phyloP scores from a whole-genome alignment of 1,140 invertebrate genomes.

The Drosophila takahashii region DNA sequence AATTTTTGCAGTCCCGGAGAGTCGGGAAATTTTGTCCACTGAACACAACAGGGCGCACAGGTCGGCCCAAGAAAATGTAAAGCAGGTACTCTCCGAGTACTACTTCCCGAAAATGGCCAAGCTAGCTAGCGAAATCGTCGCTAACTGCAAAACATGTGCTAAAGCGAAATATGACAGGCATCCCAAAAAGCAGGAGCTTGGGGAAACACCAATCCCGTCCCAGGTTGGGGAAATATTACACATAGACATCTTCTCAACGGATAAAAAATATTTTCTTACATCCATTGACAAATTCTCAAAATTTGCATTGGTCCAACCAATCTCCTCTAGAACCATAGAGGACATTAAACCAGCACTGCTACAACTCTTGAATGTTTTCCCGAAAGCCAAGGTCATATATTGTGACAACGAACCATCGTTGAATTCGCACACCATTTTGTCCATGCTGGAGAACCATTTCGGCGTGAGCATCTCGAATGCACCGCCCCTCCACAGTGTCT shows the following conservation, averaged over 20 bases:
- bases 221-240: constrained; percentile 1
- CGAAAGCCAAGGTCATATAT: constrained; percentile 9
- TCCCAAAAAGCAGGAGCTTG: constrained; percentile 21
- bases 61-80: constrained; percentile 9
- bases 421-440: neutral
- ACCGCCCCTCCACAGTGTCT: too few species aligned
- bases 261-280: neutral
- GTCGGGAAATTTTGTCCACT: neutral
- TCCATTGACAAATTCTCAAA: constrained; percentile 32
- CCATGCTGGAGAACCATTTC: neutral
- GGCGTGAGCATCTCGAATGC: neutral
- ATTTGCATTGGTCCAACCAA: constrained; percentile 21
- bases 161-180: constrained; percentile 13
- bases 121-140: constrained; percentile 22
- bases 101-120: constrained; percentile 28
- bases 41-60: neutral
- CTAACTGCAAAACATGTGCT: constrained; percentile 40
- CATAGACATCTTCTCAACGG: neutral
- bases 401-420: constrained; percentile 11
- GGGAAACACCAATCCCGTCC: constrained; percentile 13
- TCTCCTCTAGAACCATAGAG: constrained; percentile 15
- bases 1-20: neutral
- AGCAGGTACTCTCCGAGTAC: constrained; percentile 23
- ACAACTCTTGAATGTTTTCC: constrained; percentile 27
- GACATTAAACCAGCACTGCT: constrained; percentile 17